These are phyloP conservation scores for Tachysurus vachellii DNA, from an alignment of 2,113 vertebrate species.

Conservation along the genomic window DNA sequence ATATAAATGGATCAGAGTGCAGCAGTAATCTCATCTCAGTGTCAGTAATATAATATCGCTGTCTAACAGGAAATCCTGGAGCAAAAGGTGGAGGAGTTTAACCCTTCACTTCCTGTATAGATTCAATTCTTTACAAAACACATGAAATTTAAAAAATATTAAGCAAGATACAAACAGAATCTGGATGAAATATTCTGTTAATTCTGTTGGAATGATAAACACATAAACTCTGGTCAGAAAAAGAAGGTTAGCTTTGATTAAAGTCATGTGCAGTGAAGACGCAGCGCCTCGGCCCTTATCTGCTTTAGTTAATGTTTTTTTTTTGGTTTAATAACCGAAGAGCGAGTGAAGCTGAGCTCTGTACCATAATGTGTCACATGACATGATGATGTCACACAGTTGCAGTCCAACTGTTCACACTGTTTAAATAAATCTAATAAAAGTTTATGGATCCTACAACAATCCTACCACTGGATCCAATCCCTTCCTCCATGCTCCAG, in stretches of 20 bases:
- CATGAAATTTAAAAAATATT: background rate
- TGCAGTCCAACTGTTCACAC: background rate
- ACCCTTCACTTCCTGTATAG: constrained; percentile 10
- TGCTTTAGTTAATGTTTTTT: background rate
- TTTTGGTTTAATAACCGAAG: background rate
- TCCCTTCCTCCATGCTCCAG: too few relatives aligned
- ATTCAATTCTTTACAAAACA: background rate
- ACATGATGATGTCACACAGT: background rate
- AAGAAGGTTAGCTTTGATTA: background rate
- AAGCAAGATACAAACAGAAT: background rate
- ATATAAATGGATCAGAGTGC: constrained; percentile 34
- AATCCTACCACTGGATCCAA: too few relatives aligned
- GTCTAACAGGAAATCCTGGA: constrained; percentile 24
- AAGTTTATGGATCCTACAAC: background rate
- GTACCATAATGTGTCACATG: background rate
- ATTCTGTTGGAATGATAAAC: background rate
- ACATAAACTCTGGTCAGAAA: background rate
- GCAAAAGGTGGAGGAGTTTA: constrained; percentile 25
- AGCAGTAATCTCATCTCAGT: constrained; percentile 25
- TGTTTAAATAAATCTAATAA: background rate
- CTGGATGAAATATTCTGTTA: background rate
- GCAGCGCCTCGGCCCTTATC: background rate
- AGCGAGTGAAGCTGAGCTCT: background rate
- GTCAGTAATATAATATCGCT: constrained; percentile 31
- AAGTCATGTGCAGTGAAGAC: background rate